Conservation (phyloP, 2,113 vertebrate genomes). For the Eretmochelys imbricata region DNA sequence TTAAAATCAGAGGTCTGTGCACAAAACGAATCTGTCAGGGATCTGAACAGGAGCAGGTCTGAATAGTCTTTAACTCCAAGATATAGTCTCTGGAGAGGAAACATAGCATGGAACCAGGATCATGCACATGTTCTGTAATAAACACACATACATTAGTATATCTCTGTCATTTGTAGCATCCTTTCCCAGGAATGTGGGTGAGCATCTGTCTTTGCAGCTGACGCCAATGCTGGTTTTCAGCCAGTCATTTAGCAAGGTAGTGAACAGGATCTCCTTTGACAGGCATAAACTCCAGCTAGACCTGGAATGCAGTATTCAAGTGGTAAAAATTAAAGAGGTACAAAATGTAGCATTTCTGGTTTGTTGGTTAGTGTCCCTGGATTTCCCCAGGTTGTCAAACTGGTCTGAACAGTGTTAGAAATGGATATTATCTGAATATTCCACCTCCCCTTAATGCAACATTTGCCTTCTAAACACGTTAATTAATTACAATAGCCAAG, state of each 20-base stretch:
- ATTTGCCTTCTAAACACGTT: not conserved
- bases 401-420: not conserved
- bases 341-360: not conserved
- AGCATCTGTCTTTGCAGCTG: conserved; percentile 38
- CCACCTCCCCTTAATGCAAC: conserved; percentile 23
- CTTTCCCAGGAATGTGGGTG: conserved; percentile 22
- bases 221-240: conserved; percentile 27
- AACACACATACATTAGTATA: not conserved
- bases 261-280: not conserved
- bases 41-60: not conserved
- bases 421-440: conserved; percentile 1
- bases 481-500: conserved; percentile 20
- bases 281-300: not conserved
- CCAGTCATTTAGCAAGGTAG: not conserved
- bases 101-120: not conserved
- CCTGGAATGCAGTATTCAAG: not conserved
- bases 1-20: not conserved
- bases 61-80: not conserved
- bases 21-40: not conserved
- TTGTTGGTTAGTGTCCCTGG: not conserved
- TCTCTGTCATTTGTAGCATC: not conserved
- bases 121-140: not conserved
- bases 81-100: not conserved
- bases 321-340: not conserved
- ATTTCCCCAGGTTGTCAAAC: conserved; percentile 19